These are phyloP conservation scores for Zonotrichia leucophrys DNA, from an alignment of 2,113 vertebrate species.

Conservation along the genomic window DNA sequence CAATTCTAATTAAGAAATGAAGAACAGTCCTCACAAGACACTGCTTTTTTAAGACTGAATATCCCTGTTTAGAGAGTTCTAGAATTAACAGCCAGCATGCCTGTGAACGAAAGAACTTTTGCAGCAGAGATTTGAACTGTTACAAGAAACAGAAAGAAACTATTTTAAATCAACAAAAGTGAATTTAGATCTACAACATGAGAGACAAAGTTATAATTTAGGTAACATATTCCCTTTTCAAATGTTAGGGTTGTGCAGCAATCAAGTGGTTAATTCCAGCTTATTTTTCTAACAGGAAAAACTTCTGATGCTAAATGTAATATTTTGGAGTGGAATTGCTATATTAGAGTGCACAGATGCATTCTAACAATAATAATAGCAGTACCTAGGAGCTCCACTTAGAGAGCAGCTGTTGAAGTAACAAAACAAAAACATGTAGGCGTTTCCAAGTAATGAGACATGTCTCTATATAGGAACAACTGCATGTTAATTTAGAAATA, in stretches of 20 bases:
- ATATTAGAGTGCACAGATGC: background rate
- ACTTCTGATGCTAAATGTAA: background rate
- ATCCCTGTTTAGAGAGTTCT: background rate
- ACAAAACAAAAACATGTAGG: background rate
- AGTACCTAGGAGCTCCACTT: background rate
- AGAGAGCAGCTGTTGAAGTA: background rate
- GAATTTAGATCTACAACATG: background rate
- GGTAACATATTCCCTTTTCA: background rate
- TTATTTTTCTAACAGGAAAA: background rate
- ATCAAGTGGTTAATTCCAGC: background rate
- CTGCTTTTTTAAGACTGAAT: background rate
- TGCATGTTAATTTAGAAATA: background rate
- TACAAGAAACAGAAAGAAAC: background rate
- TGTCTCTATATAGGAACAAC: background rate
- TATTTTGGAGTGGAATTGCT: background rate
- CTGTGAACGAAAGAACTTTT: background rate
- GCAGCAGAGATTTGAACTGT: background rate
- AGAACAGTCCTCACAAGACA: background rate
- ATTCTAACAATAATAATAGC: background rate
- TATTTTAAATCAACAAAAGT: background rate
- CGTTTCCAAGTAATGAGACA: background rate
- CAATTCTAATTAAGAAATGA: background rate
- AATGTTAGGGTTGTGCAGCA: background rate
- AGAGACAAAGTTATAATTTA: background rate
- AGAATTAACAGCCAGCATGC: background rate